Percentiles rank a stretch among this genome's conserved stretches.
Evolutionary conservation across 2,113 vertebrate species (phyloP).

Genomic region (Myrmecobius fasciatus): DNA sequence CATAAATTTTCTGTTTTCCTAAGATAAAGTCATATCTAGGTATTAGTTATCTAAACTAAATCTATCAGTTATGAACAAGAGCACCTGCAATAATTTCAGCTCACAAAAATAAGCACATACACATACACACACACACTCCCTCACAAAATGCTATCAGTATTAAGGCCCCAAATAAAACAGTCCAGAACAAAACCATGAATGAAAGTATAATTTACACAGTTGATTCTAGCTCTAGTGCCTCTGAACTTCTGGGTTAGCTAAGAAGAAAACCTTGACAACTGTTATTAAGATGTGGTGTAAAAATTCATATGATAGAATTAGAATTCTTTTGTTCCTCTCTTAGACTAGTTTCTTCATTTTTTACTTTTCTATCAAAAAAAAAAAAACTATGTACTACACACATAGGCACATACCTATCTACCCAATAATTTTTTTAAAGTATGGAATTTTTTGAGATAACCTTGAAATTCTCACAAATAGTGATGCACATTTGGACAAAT

Average conservation of each 20-base stretch:
- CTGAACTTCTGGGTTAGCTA: neutral
- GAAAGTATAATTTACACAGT: neutral
- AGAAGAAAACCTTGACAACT: neutral
- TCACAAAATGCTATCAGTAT: neutral
- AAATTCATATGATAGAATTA: neutral
- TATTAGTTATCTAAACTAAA: neutral
- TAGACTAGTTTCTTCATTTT: neutral
- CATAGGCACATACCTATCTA: neutral
- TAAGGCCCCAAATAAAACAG: neutral
- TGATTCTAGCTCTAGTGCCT: neutral
- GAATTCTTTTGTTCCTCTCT: neutral
- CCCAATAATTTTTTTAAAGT: neutral
- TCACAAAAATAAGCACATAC: neutral
- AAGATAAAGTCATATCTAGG: neutral
- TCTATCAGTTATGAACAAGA: neutral
- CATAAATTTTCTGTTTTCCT: neutral
- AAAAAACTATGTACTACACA: neutral
- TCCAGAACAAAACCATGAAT: neutral
- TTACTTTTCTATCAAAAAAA: neutral
- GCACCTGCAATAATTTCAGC: neutral
- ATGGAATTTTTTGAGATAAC: too few relatives aligned
- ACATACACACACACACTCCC: neutral
- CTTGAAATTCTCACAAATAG: too few relatives aligned
- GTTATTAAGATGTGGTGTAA: neutral
- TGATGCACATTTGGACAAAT: neutral